Evolutionary conservation across 2,888 invertebrate species (phyloP).

Genomic region (Rhimphoctona megacephalus): DNA sequence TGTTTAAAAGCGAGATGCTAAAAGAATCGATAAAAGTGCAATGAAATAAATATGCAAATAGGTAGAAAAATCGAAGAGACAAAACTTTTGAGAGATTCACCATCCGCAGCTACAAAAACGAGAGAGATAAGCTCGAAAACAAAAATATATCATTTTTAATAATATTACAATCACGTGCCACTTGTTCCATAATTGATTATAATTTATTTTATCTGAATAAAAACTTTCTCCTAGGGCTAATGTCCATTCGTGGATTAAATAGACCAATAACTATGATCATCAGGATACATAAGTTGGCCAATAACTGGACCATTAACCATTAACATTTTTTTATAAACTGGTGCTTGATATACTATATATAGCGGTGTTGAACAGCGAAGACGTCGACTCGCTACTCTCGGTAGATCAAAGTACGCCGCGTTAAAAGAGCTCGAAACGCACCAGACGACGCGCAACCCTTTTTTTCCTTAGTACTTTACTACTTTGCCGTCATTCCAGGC

Average conservation of each 20-base stretch:
- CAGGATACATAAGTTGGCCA: background rate
- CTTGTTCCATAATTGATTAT: background rate
- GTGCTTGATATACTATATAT: no score
- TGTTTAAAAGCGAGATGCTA: background rate
- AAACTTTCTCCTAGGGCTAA: background rate
- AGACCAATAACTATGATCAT: background rate
- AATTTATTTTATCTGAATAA: background rate
- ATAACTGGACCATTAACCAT: slow-evolving; percentile 1
- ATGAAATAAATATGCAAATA: background rate
- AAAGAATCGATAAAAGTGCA: background rate
- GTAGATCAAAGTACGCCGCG: slow-evolving; percentile 63
- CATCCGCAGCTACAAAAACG: background rate
- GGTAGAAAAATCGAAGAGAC: background rate
- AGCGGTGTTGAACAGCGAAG: slow-evolving; percentile 48
- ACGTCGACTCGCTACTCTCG: slow-evolving; percentile 59
- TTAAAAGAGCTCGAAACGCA: slow-evolving; percentile 62
- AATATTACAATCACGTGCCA: background rate
- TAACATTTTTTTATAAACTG: background rate
- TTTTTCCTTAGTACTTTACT: slow-evolving; percentile 39
- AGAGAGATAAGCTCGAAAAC: background rate
- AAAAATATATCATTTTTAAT: background rate
- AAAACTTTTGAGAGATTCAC: background rate
- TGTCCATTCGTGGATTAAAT: background rate
- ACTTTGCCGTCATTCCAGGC: slow-evolving; percentile 44
- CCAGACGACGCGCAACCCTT: slow-evolving; percentile 45